phyloP scores from a whole-genome alignment of 2,888 invertebrate genomes.

The Diloba caeruleocephala region DNA sequence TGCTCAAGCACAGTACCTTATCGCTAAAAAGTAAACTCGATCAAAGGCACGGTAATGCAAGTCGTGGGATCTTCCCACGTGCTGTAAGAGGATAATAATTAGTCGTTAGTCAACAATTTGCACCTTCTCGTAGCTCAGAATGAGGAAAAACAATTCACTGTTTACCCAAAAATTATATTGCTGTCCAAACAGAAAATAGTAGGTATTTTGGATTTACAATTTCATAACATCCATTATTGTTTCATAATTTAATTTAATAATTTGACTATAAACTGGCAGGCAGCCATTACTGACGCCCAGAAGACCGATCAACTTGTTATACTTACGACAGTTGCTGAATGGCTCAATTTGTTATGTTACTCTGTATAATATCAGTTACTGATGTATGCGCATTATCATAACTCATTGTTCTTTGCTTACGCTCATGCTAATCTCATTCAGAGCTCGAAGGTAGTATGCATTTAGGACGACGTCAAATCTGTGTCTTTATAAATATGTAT shows the following conservation, averaged over 20 bases:
- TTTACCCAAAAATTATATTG: slow-evolving; percentile 15
- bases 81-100: slow-evolving; percentile 68
- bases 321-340: slow-evolving; percentile 60
- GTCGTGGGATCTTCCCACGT: slow-evolving; percentile 84
- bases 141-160: slow-evolving; percentile 37
- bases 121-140: slow-evolving; percentile 63
- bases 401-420: slow-evolving; percentile 69
- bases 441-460: slow-evolving; percentile 66
- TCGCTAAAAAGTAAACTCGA: slow-evolving; percentile 76
- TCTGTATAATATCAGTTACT: slow-evolving; percentile 64
- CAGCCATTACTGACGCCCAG: slow-evolving; percentile 40
- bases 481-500: slow-evolving; percentile 77
- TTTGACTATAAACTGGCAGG: slow-evolving; percentile 48
- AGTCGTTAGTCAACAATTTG: slow-evolving; percentile 77
- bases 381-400: slow-evolving; percentile 58
- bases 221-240: slow-evolving; percentile 12
- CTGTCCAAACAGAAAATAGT: slow-evolving; percentile 7
- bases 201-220: slow-evolving; percentile 7
- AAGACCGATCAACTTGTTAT: slow-evolving; percentile 60
- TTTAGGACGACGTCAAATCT: slow-evolving; percentile 72
- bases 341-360: slow-evolving; percentile 70
- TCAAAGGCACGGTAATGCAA: slow-evolving; percentile 65
- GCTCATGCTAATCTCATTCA: slow-evolving; percentile 72
- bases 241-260: slow-evolving; percentile 42
- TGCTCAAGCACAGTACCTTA: slow-evolving; percentile 66